Evolutionary conservation across 2,888 invertebrate species (phyloP), one percentile per base, ranked within the genome.

Genomic region (Philonicus albiceps): DNA sequence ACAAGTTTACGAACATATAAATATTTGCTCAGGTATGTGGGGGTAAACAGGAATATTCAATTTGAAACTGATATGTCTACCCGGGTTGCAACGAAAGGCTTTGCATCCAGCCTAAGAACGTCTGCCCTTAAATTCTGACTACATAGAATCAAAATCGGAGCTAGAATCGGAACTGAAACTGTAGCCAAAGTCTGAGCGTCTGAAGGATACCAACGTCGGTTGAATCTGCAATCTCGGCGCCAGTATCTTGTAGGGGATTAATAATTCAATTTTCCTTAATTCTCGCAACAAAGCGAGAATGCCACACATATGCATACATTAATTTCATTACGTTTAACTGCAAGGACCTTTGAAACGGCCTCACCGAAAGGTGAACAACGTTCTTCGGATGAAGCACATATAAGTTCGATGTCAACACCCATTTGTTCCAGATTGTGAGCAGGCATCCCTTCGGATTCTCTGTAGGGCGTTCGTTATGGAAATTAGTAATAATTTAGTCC

Each of bases 401-500:
- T 83, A 83, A 83, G 72, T 83, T 83, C 72, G 83, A 83, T 64
- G 83, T 83, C 83, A 83, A 83, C 83, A 83, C 83, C 83, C 83
- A 83, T 83, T 83, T 83, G 83, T 72, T 83, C 83, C 83, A 83
- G 83, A 83, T 64, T 83, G 83, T 72, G 37, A 83, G 22, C 83
- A 83, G 83, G 72, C 37, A 64, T 64, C 64, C 83, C 83, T 37
- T 72, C 64, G 37, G 64, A 83, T 37, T 40, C 83, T 37, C 83
- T 22, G 64, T 37, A 34, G 83, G 72, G 72, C 19, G 72, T 83
- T 72, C 64, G 64, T 83, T 83, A 83, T 83, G 83, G 83, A 83
- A 83, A 83, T 83, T 83, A 83, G 83, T 83, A 83, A 83, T 83
- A 83, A 83, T 83, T 83, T 83, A 83, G 83, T 72, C 83, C 83